A percentile compares a stretch with the other conserved stretches of the same genome.
Conservation (phyloP, 2,888 invertebrate species). For the Pyrgus malvae region DNA sequence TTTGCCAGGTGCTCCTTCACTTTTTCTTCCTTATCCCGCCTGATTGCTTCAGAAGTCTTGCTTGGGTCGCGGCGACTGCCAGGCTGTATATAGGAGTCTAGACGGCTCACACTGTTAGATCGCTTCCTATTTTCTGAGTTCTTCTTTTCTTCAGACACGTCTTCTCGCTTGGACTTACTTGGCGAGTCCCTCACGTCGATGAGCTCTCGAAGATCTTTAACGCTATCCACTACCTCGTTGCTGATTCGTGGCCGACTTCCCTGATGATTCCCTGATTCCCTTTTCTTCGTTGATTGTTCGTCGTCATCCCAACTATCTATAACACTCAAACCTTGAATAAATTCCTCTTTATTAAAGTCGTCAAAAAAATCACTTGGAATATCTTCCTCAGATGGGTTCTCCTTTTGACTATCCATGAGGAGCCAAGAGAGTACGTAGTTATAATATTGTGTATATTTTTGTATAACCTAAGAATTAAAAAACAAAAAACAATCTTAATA, state of each 20-base stretch:
- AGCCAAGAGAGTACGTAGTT: background rate
- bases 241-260: too few relatives aligned
- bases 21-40: slow-evolving; percentile 68
- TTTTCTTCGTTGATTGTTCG: slow-evolving; percentile 28
- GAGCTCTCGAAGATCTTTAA: slow-evolving; percentile 58
- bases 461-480: background rate
- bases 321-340: slow-evolving; percentile 73
- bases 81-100: slow-evolving; percentile 64
- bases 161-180: slow-evolving; percentile 29
- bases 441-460: background rate
- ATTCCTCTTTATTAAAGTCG: slow-evolving; percentile 70
- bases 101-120: slow-evolving; percentile 39
- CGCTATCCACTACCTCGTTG: slow-evolving; percentile 46
- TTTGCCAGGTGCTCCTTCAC: slow-evolving; percentile 70
- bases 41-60: slow-evolving; percentile 72
- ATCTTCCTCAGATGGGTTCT: slow-evolving; percentile 50
- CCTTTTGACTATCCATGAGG: slow-evolving; percentile 21
- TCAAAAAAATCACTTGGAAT: slow-evolving; percentile 76
- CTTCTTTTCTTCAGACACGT: background rate
- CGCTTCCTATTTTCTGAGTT: slow-evolving; percentile 24
- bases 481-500: slow-evolving; percentile 6
- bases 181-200: slow-evolving; percentile 37
- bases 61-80: slow-evolving; percentile 70
- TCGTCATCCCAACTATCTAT: slow-evolving; percentile 71
- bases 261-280: too few relatives aligned